These are phyloP conservation scores for Chromobotia macracanthus DNA, from an alignment of 2,797 vertebrate genomes.

Conservation along the genomic window DNA sequence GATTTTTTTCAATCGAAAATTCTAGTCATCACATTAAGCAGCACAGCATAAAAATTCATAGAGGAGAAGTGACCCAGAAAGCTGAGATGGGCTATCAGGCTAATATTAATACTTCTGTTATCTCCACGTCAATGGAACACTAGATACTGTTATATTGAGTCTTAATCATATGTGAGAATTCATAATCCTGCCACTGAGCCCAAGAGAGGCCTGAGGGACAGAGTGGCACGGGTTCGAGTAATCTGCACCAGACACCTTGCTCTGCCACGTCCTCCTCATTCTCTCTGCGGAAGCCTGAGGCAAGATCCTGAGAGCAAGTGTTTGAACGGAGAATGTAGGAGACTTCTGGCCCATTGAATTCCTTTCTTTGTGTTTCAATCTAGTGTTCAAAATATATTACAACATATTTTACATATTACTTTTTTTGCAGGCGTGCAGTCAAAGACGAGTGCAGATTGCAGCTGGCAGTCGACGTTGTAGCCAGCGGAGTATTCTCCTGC, in stretches of 20 bases:
- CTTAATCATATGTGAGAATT: conserved; percentile 62
- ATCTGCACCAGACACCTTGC: conserved; percentile 85
- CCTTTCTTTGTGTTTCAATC: conserved; percentile 72
- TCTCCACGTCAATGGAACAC: conserved; percentile 60
- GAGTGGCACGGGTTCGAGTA: conserved; percentile 71
- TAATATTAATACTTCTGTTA: conserved; percentile 70
- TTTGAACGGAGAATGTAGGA: conserved; percentile 75
- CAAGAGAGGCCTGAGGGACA: conserved; percentile 71
- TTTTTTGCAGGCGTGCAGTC: conserved; percentile 71
- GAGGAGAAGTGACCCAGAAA: conserved; percentile 40
- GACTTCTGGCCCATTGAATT: conserved; percentile 76
- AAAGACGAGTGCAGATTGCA: conserved; percentile 65
- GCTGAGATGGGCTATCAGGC: conserved; percentile 44
- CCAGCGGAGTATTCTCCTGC: conserved; percentile 76
- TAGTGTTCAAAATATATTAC: conserved; percentile 80
- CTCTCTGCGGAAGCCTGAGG: conserved; percentile 77
- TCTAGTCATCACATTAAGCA: too few relatives aligned
- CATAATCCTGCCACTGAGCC: conserved; percentile 76
- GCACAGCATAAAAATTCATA: background rate
- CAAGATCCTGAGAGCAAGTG: conserved; percentile 71
- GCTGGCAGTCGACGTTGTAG: conserved; percentile 69
- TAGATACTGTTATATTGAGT: conserved; percentile 54
- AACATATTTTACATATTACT: conserved; percentile 80
- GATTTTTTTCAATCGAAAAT: too few relatives aligned
- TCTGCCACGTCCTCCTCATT: conserved; percentile 77